Evolutionary conservation across 30 jellyfish, hydroid and myxozoan species (phyloP), one percentile per base, ranked within the genome.

Genomic region (Haliclystus octoradiatus): DNA sequence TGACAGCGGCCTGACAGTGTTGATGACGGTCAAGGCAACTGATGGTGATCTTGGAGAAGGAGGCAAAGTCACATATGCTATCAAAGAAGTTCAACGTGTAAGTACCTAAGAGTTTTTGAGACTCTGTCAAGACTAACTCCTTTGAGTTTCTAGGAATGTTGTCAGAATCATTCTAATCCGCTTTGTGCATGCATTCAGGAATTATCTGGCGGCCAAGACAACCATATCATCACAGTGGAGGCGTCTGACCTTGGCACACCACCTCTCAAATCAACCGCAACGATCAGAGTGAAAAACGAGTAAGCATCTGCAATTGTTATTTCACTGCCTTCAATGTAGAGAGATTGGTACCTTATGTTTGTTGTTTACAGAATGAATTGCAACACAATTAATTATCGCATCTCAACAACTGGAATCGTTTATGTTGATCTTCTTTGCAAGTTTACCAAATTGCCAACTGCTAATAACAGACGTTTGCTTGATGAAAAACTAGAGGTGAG

Each of bases 11-110:
- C 52, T 19, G 1, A 46, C 3, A 14, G 47, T 31, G 19, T n/a
- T 73, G 23, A 52, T 75, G 73, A 66, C 26, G 26, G 29, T 81
- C 19, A 66, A 23, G 1, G 94, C 92, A 47, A 66, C 84, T 26
- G 94, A 81, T 51, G 32, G 51, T 2, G 94, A 81, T 52, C 28
- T 40, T 5, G 94, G 94, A 0, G 27, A 28, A 2, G 94, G 94
- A 24, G 94, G 94, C 2, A 33, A 73, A 68, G 94, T 81, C 5
- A 32, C 72, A 5, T 50, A 7, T 47, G 2, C 31, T 23, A 40
- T 40, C 14, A 40, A 40, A 40, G 57, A 40, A 5, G 57, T 40
- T 40, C 9, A 40, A 40, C 9, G 57, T 9, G 57, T 40, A 40
- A 40, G 57, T 9, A 5, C 57, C 19, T n/a, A n/a, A n/a, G n/a